A percentile compares a stretch with the other conserved stretches of the same genome.
phyloP scores from a whole-genome alignment of 2,113 vertebrate genomes.

The Tragelaphus strepsiceros region DNA sequence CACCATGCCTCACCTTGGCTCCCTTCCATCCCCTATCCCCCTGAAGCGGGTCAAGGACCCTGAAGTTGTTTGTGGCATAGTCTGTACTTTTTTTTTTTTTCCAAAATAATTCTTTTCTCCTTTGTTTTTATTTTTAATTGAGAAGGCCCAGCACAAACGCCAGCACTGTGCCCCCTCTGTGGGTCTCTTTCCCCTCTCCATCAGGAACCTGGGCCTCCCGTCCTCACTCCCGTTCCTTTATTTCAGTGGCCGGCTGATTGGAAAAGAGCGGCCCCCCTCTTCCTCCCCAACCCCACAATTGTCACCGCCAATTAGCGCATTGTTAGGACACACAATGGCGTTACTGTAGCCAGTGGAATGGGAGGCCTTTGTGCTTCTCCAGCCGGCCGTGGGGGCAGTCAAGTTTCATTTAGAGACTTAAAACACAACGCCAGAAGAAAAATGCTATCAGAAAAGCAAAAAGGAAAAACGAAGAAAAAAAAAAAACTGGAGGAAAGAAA shows the following conservation, averaged over 20 bases:
- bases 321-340: slow-evolving; percentile 92
- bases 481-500: slow-evolving; percentile 81
- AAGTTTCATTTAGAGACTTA: slow-evolving; percentile 93
- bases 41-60: background rate
- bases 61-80: background rate
- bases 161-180: background rate
- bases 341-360: slow-evolving; percentile 89
- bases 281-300: slow-evolving; percentile 67
- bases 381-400: slow-evolving; percentile 94
- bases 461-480: slow-evolving; percentile 61
- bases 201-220: slow-evolving; percentile 51
- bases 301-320: slow-evolving; percentile 96
- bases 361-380: slow-evolving; percentile 92
- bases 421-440: slow-evolving; percentile 86
- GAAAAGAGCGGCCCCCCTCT: slow-evolving; percentile 85
- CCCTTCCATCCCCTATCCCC: background rate
- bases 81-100: background rate
- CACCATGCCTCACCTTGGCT: too few relatives aligned
- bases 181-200: background rate
- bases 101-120: background rate
- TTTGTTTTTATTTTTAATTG: background rate
- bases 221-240: slow-evolving; percentile 66
- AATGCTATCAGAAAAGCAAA: slow-evolving; percentile 89
- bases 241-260: slow-evolving; percentile 82
- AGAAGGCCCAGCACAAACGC: background rate